Evolutionary conservation across 2,113 vertebrate species (phyloP).

Genomic region (Nerophis lumbriciformis): DNA sequence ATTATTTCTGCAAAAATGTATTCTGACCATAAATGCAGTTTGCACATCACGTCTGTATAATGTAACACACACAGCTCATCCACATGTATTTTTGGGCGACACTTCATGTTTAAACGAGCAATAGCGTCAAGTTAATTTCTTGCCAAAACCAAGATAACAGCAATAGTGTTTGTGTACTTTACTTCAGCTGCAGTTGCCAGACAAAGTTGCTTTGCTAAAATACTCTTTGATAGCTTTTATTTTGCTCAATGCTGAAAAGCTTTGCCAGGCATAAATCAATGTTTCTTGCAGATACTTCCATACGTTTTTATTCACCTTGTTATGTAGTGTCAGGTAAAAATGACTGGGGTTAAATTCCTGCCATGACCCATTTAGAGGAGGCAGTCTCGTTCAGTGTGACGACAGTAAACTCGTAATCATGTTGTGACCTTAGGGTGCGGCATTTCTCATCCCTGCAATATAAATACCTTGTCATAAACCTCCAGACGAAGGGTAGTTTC

Average conservation of each 20-base stretch:
- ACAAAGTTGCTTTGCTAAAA: not conserved
- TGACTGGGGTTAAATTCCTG: not conserved
- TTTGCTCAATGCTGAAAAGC: not conserved
- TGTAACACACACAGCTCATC: not conserved
- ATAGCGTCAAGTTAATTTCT: not conserved
- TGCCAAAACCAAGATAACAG: not conserved
- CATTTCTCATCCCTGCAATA: not conserved
- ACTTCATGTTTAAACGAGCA: constrained; percentile 3
- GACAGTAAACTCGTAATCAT: not conserved
- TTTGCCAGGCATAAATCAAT: too few species aligned
- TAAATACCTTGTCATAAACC: not conserved
- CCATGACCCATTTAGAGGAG: not conserved
- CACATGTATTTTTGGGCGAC: not conserved
- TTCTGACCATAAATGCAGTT: not conserved
- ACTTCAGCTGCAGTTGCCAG: not conserved
- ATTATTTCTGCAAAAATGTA: not conserved
- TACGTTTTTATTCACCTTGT: not conserved
- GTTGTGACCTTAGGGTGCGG: not conserved
- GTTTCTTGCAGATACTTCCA: too few species aligned
- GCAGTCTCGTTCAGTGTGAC: not conserved
- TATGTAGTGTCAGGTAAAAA: not conserved
- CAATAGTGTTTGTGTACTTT: constrained; percentile 2
- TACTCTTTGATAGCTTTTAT: not conserved
- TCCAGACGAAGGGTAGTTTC: not conserved
- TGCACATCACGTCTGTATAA: not conserved